Evolutionary conservation across 1,140 invertebrate species (phyloP).

Genomic region (Drosophila pseudoananassae): DNA sequence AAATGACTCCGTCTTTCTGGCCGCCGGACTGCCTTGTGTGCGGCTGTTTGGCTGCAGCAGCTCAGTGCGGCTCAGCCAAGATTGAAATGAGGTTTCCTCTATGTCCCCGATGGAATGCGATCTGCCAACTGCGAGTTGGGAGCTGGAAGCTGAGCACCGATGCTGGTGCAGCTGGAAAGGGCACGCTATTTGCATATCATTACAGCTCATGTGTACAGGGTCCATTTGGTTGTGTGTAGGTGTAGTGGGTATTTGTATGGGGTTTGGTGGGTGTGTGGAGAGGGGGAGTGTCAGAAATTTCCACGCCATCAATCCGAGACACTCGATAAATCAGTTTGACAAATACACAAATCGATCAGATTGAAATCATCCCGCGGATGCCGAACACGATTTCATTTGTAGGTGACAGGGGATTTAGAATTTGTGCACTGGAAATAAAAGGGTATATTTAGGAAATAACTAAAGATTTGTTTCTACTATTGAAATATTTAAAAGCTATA

Average conservation of each 20-base stretch:
- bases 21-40: conserved; percentile 35
- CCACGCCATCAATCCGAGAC: conserved; percentile 72
- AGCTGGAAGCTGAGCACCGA: not conserved
- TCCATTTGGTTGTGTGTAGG: conserved; percentile 1
- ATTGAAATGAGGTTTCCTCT: conserved; percentile 70
- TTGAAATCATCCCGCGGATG: conserved; percentile 54
- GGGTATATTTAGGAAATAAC: too few species aligned
- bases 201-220: conserved; percentile 38
- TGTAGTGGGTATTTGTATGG: conserved; percentile 6
- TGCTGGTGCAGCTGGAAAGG: conserved; percentile 57
- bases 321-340: conserved; percentile 77
- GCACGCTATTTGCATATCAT: conserved; percentile 79
- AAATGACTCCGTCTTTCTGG: conserved; percentile 19
- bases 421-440: conserved; percentile 3
- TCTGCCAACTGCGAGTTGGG: conserved; percentile 5
- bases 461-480: too few species aligned
- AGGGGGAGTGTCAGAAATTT: conserved; percentile 35
- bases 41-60: conserved; percentile 56
- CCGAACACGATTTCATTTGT: conserved; percentile 21
- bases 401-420: not conserved
- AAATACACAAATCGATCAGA: conserved; percentile 74
- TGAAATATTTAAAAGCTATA: too few species aligned
- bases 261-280: conserved; percentile 16
- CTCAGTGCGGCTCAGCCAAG: conserved; percentile 70
- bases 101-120: conserved; percentile 30